Evolutionary conservation across 2,797 vertebrate species (phyloP), one percentile per base, ranked within the genome.

Genomic region (Pangasius larnaudii): DNA sequence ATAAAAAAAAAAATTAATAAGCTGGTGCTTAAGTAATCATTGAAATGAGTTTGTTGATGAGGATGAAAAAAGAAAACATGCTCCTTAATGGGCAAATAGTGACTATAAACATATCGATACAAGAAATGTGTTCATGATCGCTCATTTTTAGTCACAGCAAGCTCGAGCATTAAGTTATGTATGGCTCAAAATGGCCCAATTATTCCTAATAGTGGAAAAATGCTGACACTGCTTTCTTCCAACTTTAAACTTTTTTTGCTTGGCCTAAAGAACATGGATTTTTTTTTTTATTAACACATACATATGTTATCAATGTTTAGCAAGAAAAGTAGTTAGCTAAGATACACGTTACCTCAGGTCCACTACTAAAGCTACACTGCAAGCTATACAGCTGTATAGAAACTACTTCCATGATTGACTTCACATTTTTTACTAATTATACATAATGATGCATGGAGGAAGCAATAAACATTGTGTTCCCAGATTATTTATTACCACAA

Each of bases 1-100:
- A 85, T 42, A 8, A 65, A 49, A 79, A 82, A n/a, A n/a, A 91
- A 85, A 80, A 89, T 88, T 85, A 89, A 83, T 81, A 93, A 93
- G 91, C 92, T 94, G 92, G 84, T 88, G 90, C 91, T 91, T 90
- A 0, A 42, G 46, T 85, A 75, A 86, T 58, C 27, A 85, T 5
- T 53, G 36, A 65, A 65, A 84, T 36, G 42, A 61, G 78, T 81
- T 42, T 42, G 24, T 42, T 61, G 22, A 81, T 81, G 56, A 42
- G 22, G 56, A 24, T 59, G 53, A 80, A 80, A 56, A 88, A 72
- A 30, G 49, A 22, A 65, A 63, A 58, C 59, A 56, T 30, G 24
- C 24, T 78, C 39, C 39, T 59, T 71, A 85, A 80, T 1, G 1
- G 63, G 63, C 63, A 85, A 79, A 59, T 27, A 33, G 27, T 59